Base-by-base conservation (phyloP, 2,113 vertebrate species). In the Lathamus discolor region DNA sequence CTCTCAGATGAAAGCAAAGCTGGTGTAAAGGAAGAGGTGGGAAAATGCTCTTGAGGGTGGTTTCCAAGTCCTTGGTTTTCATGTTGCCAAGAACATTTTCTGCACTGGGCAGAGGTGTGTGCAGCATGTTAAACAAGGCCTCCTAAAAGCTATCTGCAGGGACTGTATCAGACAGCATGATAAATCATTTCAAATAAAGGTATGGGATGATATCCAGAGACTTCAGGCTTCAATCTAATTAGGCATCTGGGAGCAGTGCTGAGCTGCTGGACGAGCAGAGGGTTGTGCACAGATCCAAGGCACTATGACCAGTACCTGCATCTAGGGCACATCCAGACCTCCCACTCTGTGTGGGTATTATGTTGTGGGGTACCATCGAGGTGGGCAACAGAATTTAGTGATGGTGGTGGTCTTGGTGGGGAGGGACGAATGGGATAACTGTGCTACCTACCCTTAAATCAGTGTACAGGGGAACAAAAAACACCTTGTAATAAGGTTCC, bases 131-230 rank as follows among this genome's bases (percentile, higher is more conserved):
- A 87, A 96, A 90, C 62, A 69, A 73, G 66, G 69, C 63, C 62
- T 87, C 0, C 0, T 67, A 79, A 85, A 27, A 11, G 74, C 72
- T 77, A 66, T 94, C 84, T 91, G 81, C 43, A 7, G 83, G 78
- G 77, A 96, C 83, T 92, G 88, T 43, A 77, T 77, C 27, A 61
- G 96, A 93, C 37, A 3, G 95, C 86, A 80, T 46, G 83, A 96
- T 95, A 95, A 97, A 96, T 96, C 96, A 96, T 96, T 80, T 69
- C 81, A 70, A 92, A 97, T 96, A 96, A 94, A 94, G 70, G 70
- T 49, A 94, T 2, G 29, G 59, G 88, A 97, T 67, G 93, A 82
- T 87, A 93, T 79, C 92, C 95, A 96, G 95, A 94, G 92, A 72
- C 92, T 91, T 89, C 88, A 79, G 74, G 83, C 80, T 93, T 96